A percentile compares a stretch with the other conserved stretches of the same genome.
Conservation (phyloP, 2,888 invertebrate species). For the Siphonodentalium dalli region DNA sequence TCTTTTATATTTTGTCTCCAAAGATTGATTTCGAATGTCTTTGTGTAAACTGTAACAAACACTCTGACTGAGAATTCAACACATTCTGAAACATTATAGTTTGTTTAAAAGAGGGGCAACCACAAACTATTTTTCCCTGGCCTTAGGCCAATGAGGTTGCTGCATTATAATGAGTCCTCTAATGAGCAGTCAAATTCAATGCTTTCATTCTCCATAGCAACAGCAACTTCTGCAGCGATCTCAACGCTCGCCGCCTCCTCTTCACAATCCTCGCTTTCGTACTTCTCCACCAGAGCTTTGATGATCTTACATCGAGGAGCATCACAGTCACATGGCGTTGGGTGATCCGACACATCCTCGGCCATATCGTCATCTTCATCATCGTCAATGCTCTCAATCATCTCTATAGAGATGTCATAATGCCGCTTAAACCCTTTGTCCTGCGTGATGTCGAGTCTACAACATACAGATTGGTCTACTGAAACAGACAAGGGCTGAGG, state of each 20-base stretch:
- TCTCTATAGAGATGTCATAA: constrained; percentile 51
- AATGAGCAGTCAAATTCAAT: background rate
- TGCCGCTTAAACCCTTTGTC: constrained; percentile 42
- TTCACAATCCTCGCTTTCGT: constrained; percentile 45
- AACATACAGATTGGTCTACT: constrained; percentile 68
- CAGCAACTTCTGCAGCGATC: constrained; percentile 39
- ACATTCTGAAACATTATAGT: no score
- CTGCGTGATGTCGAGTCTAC: constrained; percentile 42
- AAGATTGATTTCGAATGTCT: no score
- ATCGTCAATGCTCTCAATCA: constrained; percentile 31
- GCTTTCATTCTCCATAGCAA: constrained; percentile 24
- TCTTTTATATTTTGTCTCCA: no score
- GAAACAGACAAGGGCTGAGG: constrained; percentile 76
- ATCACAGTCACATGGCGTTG: constrained; percentile 52
- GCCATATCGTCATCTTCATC: constrained; percentile 29
- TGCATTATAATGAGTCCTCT: no score
- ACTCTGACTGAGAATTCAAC: no score
- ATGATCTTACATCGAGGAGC: constrained; percentile 47
- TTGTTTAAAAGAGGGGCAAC: no score
- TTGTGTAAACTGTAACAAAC: no score
- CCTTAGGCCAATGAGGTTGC: no score
- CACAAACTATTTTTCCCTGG: no score
- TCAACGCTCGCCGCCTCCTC: constrained; percentile 45
- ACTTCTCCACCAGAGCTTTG: constrained; percentile 49
- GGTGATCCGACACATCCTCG: constrained; percentile 40